Conservation (phyloP, 2,797 vertebrate species). For the Hephaestus fuliginosus region DNA sequence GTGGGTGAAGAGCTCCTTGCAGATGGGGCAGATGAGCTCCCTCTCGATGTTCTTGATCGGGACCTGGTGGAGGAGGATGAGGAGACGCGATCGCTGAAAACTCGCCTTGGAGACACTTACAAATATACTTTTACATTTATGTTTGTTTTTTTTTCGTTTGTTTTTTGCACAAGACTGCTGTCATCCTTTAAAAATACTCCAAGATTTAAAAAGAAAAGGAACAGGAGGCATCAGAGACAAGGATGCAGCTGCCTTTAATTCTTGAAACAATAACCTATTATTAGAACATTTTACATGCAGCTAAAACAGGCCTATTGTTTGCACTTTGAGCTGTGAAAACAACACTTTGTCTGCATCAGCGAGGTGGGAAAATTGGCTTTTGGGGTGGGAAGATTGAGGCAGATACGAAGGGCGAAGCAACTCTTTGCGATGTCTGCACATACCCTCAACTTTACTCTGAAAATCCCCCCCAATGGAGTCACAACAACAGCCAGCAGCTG, state of each 20-base stretch:
- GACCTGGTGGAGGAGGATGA: conserved; percentile 83
- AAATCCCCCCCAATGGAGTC: neutral
- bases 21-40: conserved; percentile 97
- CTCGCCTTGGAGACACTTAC: neutral
- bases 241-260: conserved; percentile 39
- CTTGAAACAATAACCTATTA: conserved; percentile 41
- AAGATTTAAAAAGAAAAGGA: neutral
- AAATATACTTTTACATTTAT: neutral
- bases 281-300: conserved; percentile 28
- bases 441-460: neutral
- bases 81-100: neutral
- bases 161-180: neutral
- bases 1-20: conserved; percentile 97
- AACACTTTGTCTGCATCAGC: neutral
- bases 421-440: neutral
- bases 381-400: neutral
- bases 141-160: neutral
- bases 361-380: neutral
- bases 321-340: conserved; percentile 1
- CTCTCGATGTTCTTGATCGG: conserved; percentile 96
- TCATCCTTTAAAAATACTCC: neutral
- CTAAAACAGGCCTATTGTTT: conserved; percentile 23
- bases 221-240: conserved; percentile 11
- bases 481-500: conserved; percentile 1
- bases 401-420: too few species aligned